A percentile compares a stretch with the other conserved stretches of the same genome.
Evolutionary conservation across 92 coral and sea anemone species (phyloP).

Genomic region (Umimayanthus kanabou): DNA sequence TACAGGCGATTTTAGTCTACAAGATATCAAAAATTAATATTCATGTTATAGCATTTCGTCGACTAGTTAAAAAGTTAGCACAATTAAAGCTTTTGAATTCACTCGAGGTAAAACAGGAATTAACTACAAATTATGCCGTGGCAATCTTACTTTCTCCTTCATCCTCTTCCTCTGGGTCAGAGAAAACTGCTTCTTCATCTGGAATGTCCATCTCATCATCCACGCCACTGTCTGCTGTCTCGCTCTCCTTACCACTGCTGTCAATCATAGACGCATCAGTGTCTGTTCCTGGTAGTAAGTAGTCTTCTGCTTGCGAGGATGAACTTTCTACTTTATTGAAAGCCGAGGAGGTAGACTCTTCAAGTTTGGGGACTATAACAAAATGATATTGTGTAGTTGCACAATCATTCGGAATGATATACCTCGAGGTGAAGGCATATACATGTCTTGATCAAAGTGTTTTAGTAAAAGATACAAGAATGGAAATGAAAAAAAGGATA

Average conservation of each 20-base stretch:
- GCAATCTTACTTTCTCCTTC: conserved; percentile 65
- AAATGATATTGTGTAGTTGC: not conserved
- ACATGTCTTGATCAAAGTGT: too few relatives aligned
- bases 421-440: too few relatives aligned
- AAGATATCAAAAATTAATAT: too few relatives aligned
- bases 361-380: conserved; percentile 64
- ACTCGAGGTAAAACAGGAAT: not conserved
- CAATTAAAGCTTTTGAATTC: too few relatives aligned
- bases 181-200: conserved; percentile 95
- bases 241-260: conserved; percentile 56
- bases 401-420: too few relatives aligned
- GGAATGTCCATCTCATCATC: conserved; percentile 85
- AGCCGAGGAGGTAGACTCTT: conserved; percentile 74
- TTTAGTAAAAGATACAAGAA: too few relatives aligned
- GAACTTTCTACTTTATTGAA: conserved; percentile 73
- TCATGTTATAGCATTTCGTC: too few relatives aligned
- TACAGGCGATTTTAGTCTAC: too few relatives aligned
- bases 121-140: not conserved
- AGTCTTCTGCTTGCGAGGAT: conserved; percentile 46
- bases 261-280: conserved; percentile 48
- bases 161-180: conserved; percentile 97
- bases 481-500: too few relatives aligned
- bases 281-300: conserved; percentile 49
- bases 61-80: too few relatives aligned
- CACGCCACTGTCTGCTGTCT: conserved; percentile 80